phyloP scores from a whole-genome alignment of 2,113 vertebrate genomes.

The Neolamprologus tretocephalus region DNA sequence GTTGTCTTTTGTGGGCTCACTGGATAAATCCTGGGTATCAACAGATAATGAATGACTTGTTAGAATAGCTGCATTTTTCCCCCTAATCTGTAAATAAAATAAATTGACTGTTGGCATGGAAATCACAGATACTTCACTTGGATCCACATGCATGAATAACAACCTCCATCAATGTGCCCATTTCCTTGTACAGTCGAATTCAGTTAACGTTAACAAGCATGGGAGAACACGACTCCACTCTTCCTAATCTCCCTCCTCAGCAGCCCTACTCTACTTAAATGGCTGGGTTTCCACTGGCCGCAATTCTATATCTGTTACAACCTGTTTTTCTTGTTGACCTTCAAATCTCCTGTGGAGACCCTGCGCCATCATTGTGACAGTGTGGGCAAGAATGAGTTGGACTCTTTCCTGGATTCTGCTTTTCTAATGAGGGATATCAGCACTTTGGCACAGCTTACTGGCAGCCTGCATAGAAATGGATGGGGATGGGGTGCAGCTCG shows the following conservation, averaged over 20 bases:
- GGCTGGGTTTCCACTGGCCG: not conserved
- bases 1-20: slow-evolving; percentile 46
- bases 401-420: slow-evolving; percentile 63
- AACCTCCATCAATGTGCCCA: slow-evolving; percentile 29
- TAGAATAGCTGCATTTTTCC: not conserved
- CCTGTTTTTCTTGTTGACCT: slow-evolving; percentile 55
- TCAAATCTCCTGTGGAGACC: slow-evolving; percentile 52
- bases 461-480: slow-evolving; percentile 59
- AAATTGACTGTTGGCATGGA: slow-evolving; percentile 19
- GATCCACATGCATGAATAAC: slow-evolving; percentile 21
- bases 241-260: not conserved
- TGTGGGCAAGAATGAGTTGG: slow-evolving; percentile 50
- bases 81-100: slow-evolving; percentile 9
- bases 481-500: slow-evolving; percentile 42
- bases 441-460: slow-evolving; percentile 68
- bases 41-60: slow-evolving; percentile 40
- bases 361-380: slow-evolving; percentile 45
- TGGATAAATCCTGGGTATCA: slow-evolving; percentile 19
- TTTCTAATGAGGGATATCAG: slow-evolving; percentile 71
- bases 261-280: slow-evolving; percentile 24
- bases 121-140: slow-evolving; percentile 28
- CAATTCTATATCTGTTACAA: slow-evolving; percentile 37
- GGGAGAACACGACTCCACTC: not conserved
- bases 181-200: slow-evolving; percentile 30
- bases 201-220: slow-evolving; percentile 44